Base-by-base conservation (phyloP, 1,140 invertebrate species). In the Caenorhabditis tropicalis region DNA sequence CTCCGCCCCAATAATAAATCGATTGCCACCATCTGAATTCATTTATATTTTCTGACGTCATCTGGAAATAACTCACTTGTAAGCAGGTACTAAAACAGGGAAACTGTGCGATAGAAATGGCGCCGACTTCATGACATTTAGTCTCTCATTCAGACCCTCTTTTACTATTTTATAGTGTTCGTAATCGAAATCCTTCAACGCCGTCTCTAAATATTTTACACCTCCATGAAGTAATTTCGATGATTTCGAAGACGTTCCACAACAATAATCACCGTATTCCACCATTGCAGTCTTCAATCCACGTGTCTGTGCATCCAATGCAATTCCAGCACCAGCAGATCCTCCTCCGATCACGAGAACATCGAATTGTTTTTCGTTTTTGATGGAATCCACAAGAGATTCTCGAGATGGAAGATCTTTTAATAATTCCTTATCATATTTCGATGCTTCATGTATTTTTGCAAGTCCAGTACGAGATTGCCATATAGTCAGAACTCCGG, bases 141-240 rank as follows among this genome's bases (percentile, higher is more conserved):
- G 95, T 88, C 98, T 92, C 93, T 99, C 98, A 90, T 95, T 94
- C 51, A 99, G 92, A 1, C 98, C 98, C 92, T 99, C 98, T 58
- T 97, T 97, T 1, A 98, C 96, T 96, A 98, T 98, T 91, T 93
- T 94, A 92, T 98, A 98, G 90, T 90, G 89, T 27, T 91, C 89
- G 1, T 86, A 33, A 70, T 89, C 97, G 51, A 98, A 92, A 87
- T 96, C 92, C 93, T 99, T 94, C 84, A 99, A 97, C 5, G 98
- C 98, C 91, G 99, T 99, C 92, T 99, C 97, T 21, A 86, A 74
- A 70, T 86, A 86, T n/a, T 85, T 86, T 0, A 99, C 97, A 74
- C 97, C 98, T 19, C 98, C 98, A 92, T 99, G 98, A 88, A 99
- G 98, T 1, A 99, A 93, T 92, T 99, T 99, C 0, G 98, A 99